Conservation (phyloP, 37 sponge, comb jelly and placozoan genomes). For the Chondrilla cf. caribensis region DNA sequence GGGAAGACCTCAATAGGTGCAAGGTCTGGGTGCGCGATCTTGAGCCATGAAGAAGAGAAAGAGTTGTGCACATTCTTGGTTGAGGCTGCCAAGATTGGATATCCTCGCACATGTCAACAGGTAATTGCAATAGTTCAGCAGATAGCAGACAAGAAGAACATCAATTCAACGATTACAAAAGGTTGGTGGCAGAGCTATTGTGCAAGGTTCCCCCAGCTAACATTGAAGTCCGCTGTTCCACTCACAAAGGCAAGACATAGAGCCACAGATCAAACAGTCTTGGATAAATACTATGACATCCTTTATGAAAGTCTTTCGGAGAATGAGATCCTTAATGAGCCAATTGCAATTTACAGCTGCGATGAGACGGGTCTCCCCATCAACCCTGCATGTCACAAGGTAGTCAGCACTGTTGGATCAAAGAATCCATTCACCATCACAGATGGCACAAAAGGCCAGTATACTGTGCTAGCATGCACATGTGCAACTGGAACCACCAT, state of each 20-base stretch:
- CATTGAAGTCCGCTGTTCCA: conserved; percentile 22
- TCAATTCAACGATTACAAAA: not conserved
- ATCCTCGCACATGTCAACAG: conserved; percentile 21
- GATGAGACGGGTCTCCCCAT: conserved; percentile 59
- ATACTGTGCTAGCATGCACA: conserved; percentile 35
- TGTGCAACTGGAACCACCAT: conserved; percentile 30
- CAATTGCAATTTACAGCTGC: conserved; percentile 33
- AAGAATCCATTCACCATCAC: conserved; percentile 16
- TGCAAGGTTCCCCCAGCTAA: conserved; percentile 30
- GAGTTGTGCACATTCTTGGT: not conserved
- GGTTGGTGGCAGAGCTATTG: conserved; percentile 51
- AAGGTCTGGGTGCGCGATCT: not conserved
- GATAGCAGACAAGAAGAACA: conserved; percentile 23
- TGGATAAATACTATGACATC: conserved; percentile 39
- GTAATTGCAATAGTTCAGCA: conserved; percentile 12
- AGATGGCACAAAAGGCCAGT: conserved; percentile 16
- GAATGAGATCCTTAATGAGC: conserved; percentile 38
- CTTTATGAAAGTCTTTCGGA: conserved; percentile 36
- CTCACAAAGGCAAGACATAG: conserved; percentile 35
- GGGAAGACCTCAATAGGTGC: conserved; percentile 12
- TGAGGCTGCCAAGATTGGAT: conserved; percentile 12
- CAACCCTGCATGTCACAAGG: conserved; percentile 18
- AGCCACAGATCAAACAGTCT: conserved; percentile 35
- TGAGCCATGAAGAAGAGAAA: not conserved
- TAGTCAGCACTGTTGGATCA: not conserved